Evolutionary conservation across 2,113 vertebrate species (phyloP).

Genomic region (Aramus guarauna): DNA sequence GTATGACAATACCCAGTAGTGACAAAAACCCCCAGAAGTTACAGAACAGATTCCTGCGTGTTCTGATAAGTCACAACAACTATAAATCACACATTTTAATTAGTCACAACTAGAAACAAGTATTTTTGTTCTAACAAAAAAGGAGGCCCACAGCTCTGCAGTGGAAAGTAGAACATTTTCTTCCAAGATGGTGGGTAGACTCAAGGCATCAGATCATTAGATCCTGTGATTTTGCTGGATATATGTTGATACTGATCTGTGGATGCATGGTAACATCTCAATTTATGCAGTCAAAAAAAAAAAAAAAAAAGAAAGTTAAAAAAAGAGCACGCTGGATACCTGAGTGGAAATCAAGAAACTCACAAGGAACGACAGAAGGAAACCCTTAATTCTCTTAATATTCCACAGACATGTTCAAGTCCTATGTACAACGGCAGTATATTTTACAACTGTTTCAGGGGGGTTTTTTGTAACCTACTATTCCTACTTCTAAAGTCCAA

Average conservation of each 20-base stretch:
- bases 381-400: background rate
- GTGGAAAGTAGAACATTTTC: background rate
- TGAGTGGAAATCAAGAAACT: background rate
- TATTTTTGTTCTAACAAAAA: background rate
- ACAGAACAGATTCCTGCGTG: background rate
- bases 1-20: background rate
- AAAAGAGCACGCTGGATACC: background rate
- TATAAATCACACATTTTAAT: background rate
- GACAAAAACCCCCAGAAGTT: background rate
- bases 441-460: background rate
- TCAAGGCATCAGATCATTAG: background rate
- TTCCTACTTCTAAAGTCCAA: background rate
- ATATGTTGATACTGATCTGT: background rate
- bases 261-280: background rate
- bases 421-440: background rate
- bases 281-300: background rate
- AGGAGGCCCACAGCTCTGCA: background rate
- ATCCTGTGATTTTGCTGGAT: background rate
- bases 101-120: background rate
- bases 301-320: background rate
- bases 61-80: background rate
- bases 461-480: background rate
- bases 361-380: background rate
- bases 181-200: background rate
- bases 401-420: background rate